Percentiles rank a stretch among this genome's conserved stretches.
These are phyloP conservation scores for Megaleporinus macrocephalus DNA, from an alignment of 2,113 vertebrate species.

Conservation along the genomic window DNA sequence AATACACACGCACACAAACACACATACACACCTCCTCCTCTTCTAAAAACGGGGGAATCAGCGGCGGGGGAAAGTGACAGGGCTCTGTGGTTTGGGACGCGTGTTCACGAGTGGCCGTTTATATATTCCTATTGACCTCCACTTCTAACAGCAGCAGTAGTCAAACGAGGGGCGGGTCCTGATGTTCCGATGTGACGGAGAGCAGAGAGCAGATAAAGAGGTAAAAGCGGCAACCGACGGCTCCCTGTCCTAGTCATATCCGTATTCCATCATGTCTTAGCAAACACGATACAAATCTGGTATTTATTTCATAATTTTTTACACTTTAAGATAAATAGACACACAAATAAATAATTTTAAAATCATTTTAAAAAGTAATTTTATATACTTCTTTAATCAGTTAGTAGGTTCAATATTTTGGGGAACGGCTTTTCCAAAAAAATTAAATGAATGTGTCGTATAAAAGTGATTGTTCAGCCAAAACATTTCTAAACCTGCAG, in stretches of 20 bases:
- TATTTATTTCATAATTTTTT: too few relatives aligned
- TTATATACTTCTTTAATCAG: too few relatives aligned
- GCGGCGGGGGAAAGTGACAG: conserved; percentile 82
- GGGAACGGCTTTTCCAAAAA: too few relatives aligned
- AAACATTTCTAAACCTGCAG: too few relatives aligned
- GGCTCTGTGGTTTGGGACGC: conserved; percentile 78
- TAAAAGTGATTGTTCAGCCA: too few relatives aligned
- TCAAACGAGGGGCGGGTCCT: conserved; percentile 78
- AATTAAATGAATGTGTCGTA: too few relatives aligned
- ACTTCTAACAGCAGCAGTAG: conserved; percentile 84
- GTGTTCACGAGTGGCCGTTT: conserved; percentile 61
- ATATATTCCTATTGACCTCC: conserved; percentile 84
- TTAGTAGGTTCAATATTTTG: too few relatives aligned
- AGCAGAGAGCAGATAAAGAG: neutral
- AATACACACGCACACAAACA: neutral
- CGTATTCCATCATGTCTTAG: too few relatives aligned
- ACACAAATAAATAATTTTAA: too few relatives aligned
- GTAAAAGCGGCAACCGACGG: neutral
- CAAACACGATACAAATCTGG: too few relatives aligned
- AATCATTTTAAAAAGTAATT: too few relatives aligned
- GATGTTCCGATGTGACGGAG: conserved; percentile 68
- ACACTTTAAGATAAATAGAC: too few relatives aligned
- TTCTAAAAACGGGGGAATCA: conserved; percentile 68
- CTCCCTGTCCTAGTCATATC: neutral
- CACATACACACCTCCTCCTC: conserved; percentile 39